phyloP scores from a whole-genome alignment of 2,888 invertebrate species.

The Polydrusus tereticollis region DNA sequence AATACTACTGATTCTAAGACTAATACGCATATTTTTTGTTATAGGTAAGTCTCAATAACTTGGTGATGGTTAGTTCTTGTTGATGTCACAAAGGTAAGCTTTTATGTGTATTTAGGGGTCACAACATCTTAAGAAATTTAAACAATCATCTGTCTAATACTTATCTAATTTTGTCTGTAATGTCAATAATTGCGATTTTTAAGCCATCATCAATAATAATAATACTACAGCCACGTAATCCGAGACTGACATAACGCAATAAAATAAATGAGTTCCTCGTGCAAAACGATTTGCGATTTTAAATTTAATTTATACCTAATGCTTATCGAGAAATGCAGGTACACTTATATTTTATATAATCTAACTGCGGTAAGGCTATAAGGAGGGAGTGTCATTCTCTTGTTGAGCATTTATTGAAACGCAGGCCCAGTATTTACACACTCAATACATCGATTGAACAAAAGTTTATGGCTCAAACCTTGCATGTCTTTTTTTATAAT shows the following conservation, averaged over 20 bases:
- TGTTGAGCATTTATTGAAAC: no score
- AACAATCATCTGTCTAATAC: background rate
- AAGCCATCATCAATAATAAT: background rate
- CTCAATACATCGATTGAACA: no score
- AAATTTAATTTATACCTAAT: background rate
- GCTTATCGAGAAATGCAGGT: background rate
- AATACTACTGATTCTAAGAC: background rate
- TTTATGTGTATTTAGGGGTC: no score
- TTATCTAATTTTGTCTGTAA: no score
- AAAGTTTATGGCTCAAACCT: no score
- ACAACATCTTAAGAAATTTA: background rate
- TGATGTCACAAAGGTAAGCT: background rate
- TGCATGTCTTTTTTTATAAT: no score
- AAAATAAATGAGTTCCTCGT: constrained; percentile 2
- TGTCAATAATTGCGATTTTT: no score
- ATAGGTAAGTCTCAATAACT: background rate
- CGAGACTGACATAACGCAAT: background rate
- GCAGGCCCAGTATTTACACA: no score
- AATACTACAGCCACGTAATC: background rate
- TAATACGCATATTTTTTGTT: background rate
- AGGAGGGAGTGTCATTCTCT: no score
- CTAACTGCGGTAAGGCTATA: no score
- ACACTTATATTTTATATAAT: background rate
- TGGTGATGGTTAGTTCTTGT: background rate
- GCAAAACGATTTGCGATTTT: background rate